A percentile compares a stretch with the other conserved stretches of the same genome.
Conservation (phyloP, 1,140 invertebrate species). For the Sitobion miscanthi region DNA sequence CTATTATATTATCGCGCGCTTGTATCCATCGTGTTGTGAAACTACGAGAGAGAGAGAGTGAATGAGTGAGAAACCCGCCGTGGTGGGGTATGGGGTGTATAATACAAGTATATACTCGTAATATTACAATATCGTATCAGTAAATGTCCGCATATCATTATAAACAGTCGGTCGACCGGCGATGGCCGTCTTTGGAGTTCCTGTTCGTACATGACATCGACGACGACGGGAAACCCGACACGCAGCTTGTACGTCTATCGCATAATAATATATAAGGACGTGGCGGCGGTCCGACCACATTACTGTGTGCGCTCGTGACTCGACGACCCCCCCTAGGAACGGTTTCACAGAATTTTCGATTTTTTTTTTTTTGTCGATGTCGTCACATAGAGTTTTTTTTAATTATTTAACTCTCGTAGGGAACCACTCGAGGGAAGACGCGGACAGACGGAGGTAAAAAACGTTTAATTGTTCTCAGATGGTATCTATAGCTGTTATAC, state of each 20-base stretch:
- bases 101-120: not conserved
- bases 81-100: not conserved
- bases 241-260: not conserved
- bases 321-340: not conserved
- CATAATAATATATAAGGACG: slow-evolving; percentile 14
- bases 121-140: not conserved
- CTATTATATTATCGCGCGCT: not conserved
- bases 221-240: slow-evolving; percentile 17
- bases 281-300: not conserved
- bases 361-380: not conserved
- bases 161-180: not conserved
- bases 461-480: not conserved
- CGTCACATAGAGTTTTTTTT: not conserved
- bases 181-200: slow-evolving; percentile 23
- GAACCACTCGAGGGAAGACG: not conserved
- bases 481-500: not conserved
- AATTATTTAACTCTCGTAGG: not conserved
- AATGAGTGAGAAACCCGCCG: not conserved
- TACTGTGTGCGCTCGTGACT: not conserved
- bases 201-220: not conserved
- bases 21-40: not conserved
- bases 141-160: not conserved
- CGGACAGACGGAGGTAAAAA: not conserved
- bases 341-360: slow-evolving; percentile 14
- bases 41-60: not conserved